These are phyloP conservation scores for Fratercula arctica DNA, from an alignment of 2,797 vertebrate genomes.

Conservation along the genomic window DNA sequence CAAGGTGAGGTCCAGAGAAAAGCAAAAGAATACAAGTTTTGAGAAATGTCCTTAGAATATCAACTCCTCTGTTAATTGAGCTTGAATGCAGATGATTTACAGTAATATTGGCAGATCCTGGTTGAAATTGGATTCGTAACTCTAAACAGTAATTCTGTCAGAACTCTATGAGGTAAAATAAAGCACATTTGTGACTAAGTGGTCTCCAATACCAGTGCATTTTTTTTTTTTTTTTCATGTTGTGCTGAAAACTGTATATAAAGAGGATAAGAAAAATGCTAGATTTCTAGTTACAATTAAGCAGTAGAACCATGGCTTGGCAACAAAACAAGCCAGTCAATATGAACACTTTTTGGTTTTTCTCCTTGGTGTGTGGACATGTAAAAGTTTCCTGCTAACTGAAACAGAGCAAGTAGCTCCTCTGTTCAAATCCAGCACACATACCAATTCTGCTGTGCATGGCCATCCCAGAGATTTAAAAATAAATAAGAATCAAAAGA, in stretches of 20 bases:
- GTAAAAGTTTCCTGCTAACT: background rate
- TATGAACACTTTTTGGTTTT: background rate
- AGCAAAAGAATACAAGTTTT: background rate
- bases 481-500: background rate
- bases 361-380: background rate
- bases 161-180: background rate
- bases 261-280: background rate
- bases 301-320: background rate
- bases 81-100: background rate
- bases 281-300: background rate
- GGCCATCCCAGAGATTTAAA: background rate
- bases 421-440: background rate
- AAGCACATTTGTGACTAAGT: background rate
- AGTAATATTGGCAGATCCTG: background rate
- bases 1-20: background rate
- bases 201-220: background rate
- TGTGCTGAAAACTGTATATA: background rate
- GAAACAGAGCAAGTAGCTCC: background rate
- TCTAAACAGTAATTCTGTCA: background rate
- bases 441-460: background rate
- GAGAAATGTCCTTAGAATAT: background rate
- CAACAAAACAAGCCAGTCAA: background rate
- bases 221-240: background rate
- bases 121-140: background rate
- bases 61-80: background rate